Percentiles rank a stretch among this genome's conserved stretches.
phyloP scores from a whole-genome alignment of 1,140 invertebrate species.

The Harlomillsia oculata region DNA sequence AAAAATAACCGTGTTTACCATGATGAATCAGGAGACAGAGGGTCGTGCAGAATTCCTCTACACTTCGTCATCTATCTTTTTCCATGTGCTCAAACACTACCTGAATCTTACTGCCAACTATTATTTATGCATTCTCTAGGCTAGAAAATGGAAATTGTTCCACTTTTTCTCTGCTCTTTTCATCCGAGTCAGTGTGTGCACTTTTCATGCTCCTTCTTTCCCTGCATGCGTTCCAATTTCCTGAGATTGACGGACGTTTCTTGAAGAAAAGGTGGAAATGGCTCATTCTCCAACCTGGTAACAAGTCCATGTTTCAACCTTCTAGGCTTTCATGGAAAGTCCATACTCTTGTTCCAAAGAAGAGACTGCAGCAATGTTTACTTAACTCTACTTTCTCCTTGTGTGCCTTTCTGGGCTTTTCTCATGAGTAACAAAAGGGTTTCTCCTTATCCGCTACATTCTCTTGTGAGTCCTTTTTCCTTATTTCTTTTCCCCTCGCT shows the following conservation, averaged over 20 bases:
- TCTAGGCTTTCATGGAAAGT: neutral
- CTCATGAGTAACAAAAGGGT: neutral
- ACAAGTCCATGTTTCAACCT: neutral
- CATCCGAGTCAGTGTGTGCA: neutral
- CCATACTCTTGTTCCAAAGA: neutral
- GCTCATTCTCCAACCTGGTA: neutral
- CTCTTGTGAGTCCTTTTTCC: too few relatives aligned
- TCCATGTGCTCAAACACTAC: neutral
- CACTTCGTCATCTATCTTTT: too few relatives aligned
- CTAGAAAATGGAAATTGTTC: conserved; percentile 20
- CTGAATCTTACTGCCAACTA: conserved; percentile 7
- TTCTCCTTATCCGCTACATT: neutral
- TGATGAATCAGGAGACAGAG: neutral
- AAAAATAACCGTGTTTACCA: neutral
- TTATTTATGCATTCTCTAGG: conserved; percentile 17
- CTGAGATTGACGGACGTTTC: conserved; percentile 26
- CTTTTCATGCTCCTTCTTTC: conserved; percentile 4
- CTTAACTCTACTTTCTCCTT: neutral
- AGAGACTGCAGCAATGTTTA: neutral
- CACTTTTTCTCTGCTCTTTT: conserved; percentile 10
- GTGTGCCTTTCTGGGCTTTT: neutral
- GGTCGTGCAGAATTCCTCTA: too few relatives aligned
- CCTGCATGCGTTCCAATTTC: conserved; percentile 12
- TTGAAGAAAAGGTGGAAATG: too few relatives aligned
- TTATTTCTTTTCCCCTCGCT: too few relatives aligned